Evolutionary conservation across 2,113 vertebrate species (phyloP), one percentile per base, ranked within the genome.

Genomic region (Bos taurus): DNA sequence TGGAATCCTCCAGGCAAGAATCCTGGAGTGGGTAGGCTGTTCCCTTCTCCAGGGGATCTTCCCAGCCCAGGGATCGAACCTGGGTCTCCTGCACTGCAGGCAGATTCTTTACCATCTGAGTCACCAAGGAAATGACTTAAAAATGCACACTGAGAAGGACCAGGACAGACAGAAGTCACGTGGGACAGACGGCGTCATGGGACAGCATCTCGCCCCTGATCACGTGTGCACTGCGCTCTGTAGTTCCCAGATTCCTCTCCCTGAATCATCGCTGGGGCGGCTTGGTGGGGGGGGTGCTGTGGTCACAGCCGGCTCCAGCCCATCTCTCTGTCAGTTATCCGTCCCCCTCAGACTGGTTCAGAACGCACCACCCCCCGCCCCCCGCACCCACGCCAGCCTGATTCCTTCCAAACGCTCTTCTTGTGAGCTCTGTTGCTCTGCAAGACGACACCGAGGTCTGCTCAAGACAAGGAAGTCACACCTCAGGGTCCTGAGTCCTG

Each of bases 181-280:
- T 15, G 1, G 0, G 56, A 46, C 28, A 10, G 85, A 7, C 0
- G 0, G 54, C 15, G 0, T 2, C 0, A 6, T 0, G 14, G 1
- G 40, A 25, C 6, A 0, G 1, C 2, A 0, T 2, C 6, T 14
- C 5, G 1, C 2, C 30, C 9, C 4, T 40, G 4, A 0, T 23
- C 33, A 5, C 13, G 0, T 1, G 85, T 2, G n/a, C 67, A 0
- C 25, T 1, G 7, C 13, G 1, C 52, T 6, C 84, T 15, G 0
- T n/a, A 5, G 36, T 57, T 17, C 12, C 16, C 50, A 4, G 4
- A 2, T 2, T 28, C 10, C 23, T 14, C 33, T 30, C 10, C 7
- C 15, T 1, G 62, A 8, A 2, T 1, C 15, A 3, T 64, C 19
- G 3, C 21, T 21, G 21, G 19, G 43, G 54, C 3, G 9, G 67